Evolutionary conservation across 2,888 invertebrate species (phyloP).

Genomic region (Drosophila pseudotakahashii): DNA sequence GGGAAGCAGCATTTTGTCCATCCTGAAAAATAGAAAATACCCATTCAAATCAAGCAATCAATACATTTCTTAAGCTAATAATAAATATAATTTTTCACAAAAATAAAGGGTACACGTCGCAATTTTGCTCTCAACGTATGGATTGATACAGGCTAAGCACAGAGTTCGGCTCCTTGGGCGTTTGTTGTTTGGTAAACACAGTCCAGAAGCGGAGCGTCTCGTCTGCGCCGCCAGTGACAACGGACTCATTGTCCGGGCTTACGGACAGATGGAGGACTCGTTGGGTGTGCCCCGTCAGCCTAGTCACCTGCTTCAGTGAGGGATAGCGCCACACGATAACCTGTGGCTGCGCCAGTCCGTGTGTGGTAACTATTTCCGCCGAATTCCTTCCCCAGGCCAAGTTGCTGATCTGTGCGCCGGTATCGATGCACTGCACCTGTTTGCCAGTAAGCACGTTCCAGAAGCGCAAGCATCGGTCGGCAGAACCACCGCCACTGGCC

Average conservation of each 20-base stretch:
- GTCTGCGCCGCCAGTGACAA: slow-evolving; percentile 99
- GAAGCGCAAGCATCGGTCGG: slow-evolving; percentile 97
- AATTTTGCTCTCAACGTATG: slow-evolving; percentile 86
- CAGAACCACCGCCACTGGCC: slow-evolving; percentile 98
- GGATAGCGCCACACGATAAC: slow-evolving; percentile 99
- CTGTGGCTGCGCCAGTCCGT: slow-evolving; percentile 99
- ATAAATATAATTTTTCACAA: slow-evolving; percentile 5
- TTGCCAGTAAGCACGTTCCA: slow-evolving; percentile 99
- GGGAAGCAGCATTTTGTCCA: slow-evolving; percentile 95
- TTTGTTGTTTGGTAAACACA: slow-evolving; percentile 97
- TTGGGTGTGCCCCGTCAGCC: slow-evolving; percentile 97
- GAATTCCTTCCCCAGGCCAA: slow-evolving; percentile 99
- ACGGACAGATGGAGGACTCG: slow-evolving; percentile 97
- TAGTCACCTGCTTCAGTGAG: slow-evolving; percentile 96
- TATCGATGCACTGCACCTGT: slow-evolving; percentile 98
- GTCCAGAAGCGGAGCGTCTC: slow-evolving; percentile 99
- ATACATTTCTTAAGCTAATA: background rate
- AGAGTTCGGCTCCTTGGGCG: slow-evolving; percentile 95
- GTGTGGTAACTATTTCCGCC: slow-evolving; percentile 97
- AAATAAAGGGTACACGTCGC: background rate
- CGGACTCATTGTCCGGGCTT: slow-evolving; percentile 98
- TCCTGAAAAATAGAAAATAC: slow-evolving; percentile 85
- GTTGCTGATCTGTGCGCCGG: slow-evolving; percentile 98
- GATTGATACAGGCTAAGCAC: slow-evolving; percentile 95
- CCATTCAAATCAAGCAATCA: background rate